Conservation (phyloP, 1,140 invertebrate species). For the Cyrtorhinus lividipennis region DNA sequence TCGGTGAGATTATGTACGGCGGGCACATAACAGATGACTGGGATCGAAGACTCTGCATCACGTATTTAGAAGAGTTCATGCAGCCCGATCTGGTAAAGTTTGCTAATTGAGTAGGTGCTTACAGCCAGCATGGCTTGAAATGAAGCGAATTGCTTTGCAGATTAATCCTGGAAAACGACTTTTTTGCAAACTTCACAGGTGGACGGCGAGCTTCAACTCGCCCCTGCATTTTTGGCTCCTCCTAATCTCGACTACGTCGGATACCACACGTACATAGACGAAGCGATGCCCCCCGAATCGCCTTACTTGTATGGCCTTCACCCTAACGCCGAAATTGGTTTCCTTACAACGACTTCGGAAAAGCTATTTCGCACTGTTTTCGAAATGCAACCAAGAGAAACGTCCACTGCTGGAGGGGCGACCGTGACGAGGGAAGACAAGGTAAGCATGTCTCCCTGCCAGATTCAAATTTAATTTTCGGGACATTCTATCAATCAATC, state of each 20-base stretch:
- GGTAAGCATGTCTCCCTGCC: too few relatives aligned
- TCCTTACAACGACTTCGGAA: conserved; percentile 80
- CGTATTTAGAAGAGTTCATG: conserved; percentile 87
- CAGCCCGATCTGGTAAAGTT: conserved; percentile 64
- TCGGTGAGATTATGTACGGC: conserved; percentile 97
- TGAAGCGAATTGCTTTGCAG: too few relatives aligned
- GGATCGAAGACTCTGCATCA: conserved; percentile 79
- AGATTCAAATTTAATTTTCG: too few relatives aligned
- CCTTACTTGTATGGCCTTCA: conserved; percentile 87
- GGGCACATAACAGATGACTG: conserved; percentile 97
- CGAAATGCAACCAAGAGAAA: conserved; percentile 89
- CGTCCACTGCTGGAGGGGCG: conserved; percentile 61
- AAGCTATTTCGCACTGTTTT: conserved; percentile 86
- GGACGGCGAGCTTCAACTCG: conserved; percentile 80
- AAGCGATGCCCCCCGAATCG: conserved; percentile 77
- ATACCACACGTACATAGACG: conserved; percentile 88
- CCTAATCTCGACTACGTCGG: conserved; percentile 81
- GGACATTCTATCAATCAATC: too few relatives aligned
- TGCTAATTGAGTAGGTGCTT: conserved; percentile 6
- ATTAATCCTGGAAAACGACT: too few relatives aligned
- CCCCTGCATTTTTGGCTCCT: conserved; percentile 72
- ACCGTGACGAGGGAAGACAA: conserved; percentile 85
- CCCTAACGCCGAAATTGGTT: conserved; percentile 94
- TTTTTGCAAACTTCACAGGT: conserved; percentile 38
- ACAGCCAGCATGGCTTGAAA: too few relatives aligned